These are phyloP conservation scores for Centrocercus urophasianus DNA, from an alignment of 2,113 vertebrate genomes.

Conservation along the genomic window DNA sequence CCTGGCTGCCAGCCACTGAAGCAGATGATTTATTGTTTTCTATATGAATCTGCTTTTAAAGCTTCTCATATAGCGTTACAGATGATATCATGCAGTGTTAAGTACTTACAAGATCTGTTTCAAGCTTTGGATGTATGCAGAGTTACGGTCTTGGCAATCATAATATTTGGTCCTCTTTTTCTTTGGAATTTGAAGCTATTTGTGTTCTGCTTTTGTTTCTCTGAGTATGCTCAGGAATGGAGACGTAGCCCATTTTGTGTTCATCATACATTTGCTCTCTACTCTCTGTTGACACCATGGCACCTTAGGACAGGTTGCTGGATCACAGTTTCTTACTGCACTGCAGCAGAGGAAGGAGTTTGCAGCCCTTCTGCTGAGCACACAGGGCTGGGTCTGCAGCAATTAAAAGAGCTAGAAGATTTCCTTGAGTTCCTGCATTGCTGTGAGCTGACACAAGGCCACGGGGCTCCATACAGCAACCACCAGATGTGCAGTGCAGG, in stretches of 20 bases:
- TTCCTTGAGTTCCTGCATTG: background rate
- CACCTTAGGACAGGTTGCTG: background rate
- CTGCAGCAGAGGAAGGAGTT: background rate
- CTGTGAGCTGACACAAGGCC: background rate
- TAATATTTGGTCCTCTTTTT: background rate
- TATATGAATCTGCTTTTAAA: background rate
- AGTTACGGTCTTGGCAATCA: background rate
- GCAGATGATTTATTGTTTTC: constrained; percentile 37
- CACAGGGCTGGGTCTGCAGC: background rate
- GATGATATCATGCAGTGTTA: background rate
- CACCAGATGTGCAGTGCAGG: background rate
- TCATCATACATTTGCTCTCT: fast-evolving
- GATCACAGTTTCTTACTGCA: background rate
- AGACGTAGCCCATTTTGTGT: fast-evolving
- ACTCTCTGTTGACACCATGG: background rate
- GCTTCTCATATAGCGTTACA: background rate
- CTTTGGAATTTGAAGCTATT: background rate
- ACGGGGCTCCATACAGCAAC: background rate
- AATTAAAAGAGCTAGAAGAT: background rate
- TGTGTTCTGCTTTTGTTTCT: background rate
- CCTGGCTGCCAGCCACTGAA: constrained; percentile 7
- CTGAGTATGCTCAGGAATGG: background rate
- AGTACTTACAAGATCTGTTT: background rate
- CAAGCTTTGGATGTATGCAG: background rate
- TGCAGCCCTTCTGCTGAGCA: background rate